Base-by-base conservation (phyloP, 2,888 invertebrate genomes). In the Brachyopa scutellaris region DNA sequence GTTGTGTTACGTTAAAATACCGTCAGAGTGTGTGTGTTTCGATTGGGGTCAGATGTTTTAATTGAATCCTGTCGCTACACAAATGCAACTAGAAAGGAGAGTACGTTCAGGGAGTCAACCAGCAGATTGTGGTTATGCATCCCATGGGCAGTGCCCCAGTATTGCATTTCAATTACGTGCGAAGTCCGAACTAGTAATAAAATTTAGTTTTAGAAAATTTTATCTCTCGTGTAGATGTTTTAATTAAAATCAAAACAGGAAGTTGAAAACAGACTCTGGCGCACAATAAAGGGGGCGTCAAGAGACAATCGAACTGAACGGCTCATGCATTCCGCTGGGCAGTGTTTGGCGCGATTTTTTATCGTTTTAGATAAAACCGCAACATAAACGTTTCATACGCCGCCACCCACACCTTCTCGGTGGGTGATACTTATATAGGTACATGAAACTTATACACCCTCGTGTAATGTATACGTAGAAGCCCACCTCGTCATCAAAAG, bases 171-270 rank as follows among this genome's bases (percentile, higher is more conserved):
- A 64, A 73, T 73, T 64, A 70, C 7, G n/a, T n/a, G n/a, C n/a
- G n/a, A n/a, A n/a, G 19, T 13, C 15, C 26, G 13, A 17, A 40
- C 33, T 15, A 17, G 17, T 53, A 11, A 31, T 45, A 47, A 19
- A 23, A 33, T n/a, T 42, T 42, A 23, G 21, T 19, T 38, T 29
- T 47, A 13, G 7, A 47, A 29, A 62, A 47, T 57, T 11, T 55
- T 49, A 73, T 73, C 55, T 55, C 33, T 6, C 21, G n/a, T n/a
- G n/a, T n/a, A 23, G 38, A 53, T 62, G 38, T 77, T 62, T 38
- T 70, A 62, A 69, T 69, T 62, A 62, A 70, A 77, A 62, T 49
- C 42, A 77, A 61, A 74, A 59, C 59, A 66, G 66, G 67, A 67
- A 67, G 55, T 49, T 66, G 64, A 38, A 66, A 73, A 77, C 62